A percentile compares a stretch with the other conserved stretches of the same genome.
These are phyloP conservation scores for Pygmarrhopalites habei DNA, from an alignment of 1,140 invertebrate species.

Conservation along the genomic window DNA sequence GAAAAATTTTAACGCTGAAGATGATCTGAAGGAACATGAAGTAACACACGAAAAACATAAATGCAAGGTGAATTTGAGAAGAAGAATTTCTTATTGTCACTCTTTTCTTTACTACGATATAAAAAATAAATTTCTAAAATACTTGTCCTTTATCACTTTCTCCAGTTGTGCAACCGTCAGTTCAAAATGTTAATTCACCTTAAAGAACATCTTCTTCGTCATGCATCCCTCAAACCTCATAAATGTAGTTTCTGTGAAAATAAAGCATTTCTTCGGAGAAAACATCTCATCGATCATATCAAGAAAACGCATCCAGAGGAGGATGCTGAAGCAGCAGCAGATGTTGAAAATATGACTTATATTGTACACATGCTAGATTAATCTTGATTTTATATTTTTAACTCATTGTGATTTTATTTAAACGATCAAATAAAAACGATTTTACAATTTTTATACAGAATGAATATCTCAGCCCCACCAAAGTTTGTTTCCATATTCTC, in stretches of 20 bases:
- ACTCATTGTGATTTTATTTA: too few species aligned
- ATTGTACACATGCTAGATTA: not conserved
- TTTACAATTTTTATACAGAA: too few species aligned
- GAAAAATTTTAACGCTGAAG: constrained; percentile 10
- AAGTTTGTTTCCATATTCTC: too few species aligned
- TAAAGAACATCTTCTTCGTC: constrained; percentile 16
- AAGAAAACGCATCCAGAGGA: not conserved
- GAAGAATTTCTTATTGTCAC: not conserved
- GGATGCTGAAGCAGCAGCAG: not conserved
- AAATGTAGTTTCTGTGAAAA: constrained; percentile 8
- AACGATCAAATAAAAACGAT: too few species aligned
- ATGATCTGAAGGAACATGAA: not conserved
- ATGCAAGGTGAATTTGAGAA: constrained; percentile 11
- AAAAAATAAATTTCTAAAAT: not conserved
- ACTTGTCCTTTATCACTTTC: not conserved
- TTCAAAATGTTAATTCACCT: constrained; percentile 14
- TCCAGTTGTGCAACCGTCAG: constrained; percentile 18
- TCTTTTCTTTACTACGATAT: not conserved
- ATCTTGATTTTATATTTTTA: not conserved
- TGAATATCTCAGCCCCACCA: too few species aligned
- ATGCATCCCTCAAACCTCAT: constrained; percentile 6
- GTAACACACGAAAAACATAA: constrained; percentile 16
- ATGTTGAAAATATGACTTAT: not conserved
- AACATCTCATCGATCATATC: not conserved
- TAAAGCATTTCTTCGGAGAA: constrained; percentile 1